phyloP scores from a whole-genome alignment of 35 echinoderm and acorn worm species.

The Ophiothrix spiculata region DNA sequence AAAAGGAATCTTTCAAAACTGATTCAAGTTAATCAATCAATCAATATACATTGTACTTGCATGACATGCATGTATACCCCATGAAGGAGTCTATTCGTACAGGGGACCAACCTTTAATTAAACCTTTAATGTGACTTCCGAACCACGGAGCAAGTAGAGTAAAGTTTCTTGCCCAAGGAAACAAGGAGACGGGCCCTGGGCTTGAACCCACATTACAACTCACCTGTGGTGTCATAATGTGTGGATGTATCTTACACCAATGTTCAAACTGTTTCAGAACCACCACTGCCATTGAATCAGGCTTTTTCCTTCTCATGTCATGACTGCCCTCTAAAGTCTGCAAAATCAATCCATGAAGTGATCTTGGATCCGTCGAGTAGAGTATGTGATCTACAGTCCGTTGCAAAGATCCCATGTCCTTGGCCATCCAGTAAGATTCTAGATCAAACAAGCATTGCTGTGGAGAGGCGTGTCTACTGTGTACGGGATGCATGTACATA shows the following conservation, averaged over 20 bases:
- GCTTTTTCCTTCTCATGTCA: conserved; percentile 46
- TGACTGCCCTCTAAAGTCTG: conserved; percentile 40
- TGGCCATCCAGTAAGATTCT: background rate
- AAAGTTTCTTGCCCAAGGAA: too few species aligned
- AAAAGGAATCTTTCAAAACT: too few species aligned
- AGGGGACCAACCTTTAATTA: too few species aligned
- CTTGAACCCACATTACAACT: too few species aligned
- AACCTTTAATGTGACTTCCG: too few species aligned
- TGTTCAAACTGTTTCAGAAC: conserved; percentile 34
- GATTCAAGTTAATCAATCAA: too few species aligned
- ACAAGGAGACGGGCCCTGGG: too few species aligned
- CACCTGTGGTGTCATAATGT: background rate
- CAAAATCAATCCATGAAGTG: conserved; percentile 34
- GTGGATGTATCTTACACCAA: background rate
- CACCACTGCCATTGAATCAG: conserved; percentile 23
- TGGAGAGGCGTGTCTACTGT: background rate
- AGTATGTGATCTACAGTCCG: background rate
- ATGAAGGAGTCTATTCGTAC: too few species aligned
- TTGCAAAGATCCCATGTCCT: background rate
- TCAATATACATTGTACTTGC: too few species aligned
- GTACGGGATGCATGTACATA: background rate
- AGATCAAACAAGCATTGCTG: background rate
- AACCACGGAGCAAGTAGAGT: too few species aligned
- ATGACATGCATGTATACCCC: too few species aligned
- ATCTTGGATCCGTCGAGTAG: background rate